These are phyloP conservation scores for Zaprionus ghesquierei DNA, from an alignment of 1,140 invertebrate genomes.

Conservation along the genomic window DNA sequence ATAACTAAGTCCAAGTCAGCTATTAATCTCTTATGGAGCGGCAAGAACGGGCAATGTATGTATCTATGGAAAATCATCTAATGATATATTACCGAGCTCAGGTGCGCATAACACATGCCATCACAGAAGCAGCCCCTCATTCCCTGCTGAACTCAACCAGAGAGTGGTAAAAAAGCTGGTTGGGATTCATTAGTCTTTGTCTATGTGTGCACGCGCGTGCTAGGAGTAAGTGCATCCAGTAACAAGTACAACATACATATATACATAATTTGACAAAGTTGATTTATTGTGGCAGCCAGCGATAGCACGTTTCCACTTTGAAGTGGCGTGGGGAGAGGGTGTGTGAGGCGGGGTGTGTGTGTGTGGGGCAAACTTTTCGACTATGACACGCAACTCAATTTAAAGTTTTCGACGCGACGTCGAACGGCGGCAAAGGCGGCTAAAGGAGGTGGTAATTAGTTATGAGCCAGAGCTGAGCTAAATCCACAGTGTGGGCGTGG, in stretches of 20 bases:
- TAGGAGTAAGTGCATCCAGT: constrained; percentile 7
- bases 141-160: too few relatives aligned
- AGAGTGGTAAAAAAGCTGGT: too few relatives aligned
- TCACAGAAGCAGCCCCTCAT: not conserved
- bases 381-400: constrained; percentile 75
- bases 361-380: constrained; percentile 54
- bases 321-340: not conserved
- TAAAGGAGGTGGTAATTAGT: constrained; percentile 59
- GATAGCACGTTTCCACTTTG: constrained; percentile 26
- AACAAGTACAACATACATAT: constrained; percentile 8
- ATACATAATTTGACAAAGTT: constrained; percentile 38
- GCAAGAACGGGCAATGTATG: too few relatives aligned
- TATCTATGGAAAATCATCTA: too few relatives aligned
- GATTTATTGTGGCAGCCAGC: constrained; percentile 38
- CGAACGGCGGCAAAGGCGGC: constrained; percentile 7
- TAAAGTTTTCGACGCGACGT: constrained; percentile 58
- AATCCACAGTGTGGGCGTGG: constrained; percentile 8
- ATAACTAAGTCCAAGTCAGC: too few relatives aligned
- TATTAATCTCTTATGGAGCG: too few relatives aligned
- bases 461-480: constrained; percentile 53
- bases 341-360: not conserved
- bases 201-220: not conserved
- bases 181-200: constrained; percentile 32
- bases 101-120: not conserved
- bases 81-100: not conserved